Conservation (phyloP, 2,888 invertebrate species). For the Cephus spinipes region DNA sequence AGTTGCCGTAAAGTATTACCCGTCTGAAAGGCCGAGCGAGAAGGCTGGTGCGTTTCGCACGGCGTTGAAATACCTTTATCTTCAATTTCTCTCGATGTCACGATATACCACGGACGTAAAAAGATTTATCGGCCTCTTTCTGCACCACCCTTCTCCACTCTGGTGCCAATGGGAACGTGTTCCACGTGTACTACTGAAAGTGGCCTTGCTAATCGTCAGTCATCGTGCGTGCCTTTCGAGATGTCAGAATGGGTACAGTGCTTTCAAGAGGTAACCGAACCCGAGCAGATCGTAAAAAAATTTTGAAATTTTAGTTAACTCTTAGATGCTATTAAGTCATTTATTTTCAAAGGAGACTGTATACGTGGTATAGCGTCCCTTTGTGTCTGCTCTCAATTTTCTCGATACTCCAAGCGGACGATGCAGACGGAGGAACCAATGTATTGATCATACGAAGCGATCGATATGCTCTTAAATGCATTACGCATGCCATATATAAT, state of each 20-base stretch:
- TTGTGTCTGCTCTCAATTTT: not conserved
- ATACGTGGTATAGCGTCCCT: not conserved
- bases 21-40: not conserved
- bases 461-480: not conserved
- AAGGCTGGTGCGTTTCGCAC: not conserved
- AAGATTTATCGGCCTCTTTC: not conserved
- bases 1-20: not conserved
- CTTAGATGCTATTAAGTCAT: not conserved
- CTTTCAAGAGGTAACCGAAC: not conserved
- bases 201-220: not conserved
- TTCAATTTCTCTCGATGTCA: not conserved
- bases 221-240: not conserved
- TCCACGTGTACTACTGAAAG: not conserved
- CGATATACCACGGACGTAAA: not conserved
- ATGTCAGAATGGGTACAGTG: not conserved
- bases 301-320: not conserved
- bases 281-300: not conserved
- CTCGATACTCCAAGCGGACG: not conserved
- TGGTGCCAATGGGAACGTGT: not conserved
- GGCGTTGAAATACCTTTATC: not conserved
- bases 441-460: not conserved
- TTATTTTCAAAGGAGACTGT: not conserved
- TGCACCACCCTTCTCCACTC: not conserved
- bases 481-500: not conserved
- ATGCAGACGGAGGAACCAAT: not conserved